phyloP scores from a whole-genome alignment of 2,113 vertebrate genomes.

The Phalacrocorax carbo region DNA sequence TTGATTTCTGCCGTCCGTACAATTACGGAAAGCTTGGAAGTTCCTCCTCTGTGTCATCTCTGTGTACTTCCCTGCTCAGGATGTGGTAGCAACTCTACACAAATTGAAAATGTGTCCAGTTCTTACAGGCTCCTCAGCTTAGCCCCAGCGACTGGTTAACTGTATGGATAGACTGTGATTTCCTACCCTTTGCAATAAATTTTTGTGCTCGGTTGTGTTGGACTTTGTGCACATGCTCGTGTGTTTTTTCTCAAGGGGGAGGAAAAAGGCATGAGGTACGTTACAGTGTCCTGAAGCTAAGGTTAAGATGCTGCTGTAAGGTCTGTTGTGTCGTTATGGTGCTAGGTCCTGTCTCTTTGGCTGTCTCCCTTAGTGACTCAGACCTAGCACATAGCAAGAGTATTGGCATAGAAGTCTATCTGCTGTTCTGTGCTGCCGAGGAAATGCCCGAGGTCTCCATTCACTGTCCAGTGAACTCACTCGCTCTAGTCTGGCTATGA shows the following conservation, averaged over 20 bases:
- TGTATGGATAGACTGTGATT: background rate
- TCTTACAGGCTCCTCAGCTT: background rate
- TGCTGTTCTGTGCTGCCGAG: background rate
- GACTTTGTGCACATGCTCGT: background rate
- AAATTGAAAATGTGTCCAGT: background rate
- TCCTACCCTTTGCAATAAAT: background rate
- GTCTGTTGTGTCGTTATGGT: background rate
- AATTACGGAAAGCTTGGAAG: background rate
- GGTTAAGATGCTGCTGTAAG: background rate
- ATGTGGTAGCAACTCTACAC: background rate
- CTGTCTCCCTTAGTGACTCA: background rate
- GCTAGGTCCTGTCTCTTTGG: conserved; percentile 2
- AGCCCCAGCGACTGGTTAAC: background rate
- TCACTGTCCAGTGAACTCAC: background rate
- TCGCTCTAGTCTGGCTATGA: background rate
- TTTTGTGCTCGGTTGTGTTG: background rate
- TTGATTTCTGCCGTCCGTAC: fast-evolving
- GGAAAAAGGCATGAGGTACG: background rate
- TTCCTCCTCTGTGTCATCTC: background rate
- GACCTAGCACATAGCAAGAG: background rate
- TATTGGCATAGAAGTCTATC: background rate
- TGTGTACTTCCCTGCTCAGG: background rate
- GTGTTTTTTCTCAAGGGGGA: background rate
- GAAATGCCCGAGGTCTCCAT: background rate
- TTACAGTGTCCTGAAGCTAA: background rate